Conservation (phyloP, 2,888 invertebrate species). For the Hyalella azteca region DNA sequence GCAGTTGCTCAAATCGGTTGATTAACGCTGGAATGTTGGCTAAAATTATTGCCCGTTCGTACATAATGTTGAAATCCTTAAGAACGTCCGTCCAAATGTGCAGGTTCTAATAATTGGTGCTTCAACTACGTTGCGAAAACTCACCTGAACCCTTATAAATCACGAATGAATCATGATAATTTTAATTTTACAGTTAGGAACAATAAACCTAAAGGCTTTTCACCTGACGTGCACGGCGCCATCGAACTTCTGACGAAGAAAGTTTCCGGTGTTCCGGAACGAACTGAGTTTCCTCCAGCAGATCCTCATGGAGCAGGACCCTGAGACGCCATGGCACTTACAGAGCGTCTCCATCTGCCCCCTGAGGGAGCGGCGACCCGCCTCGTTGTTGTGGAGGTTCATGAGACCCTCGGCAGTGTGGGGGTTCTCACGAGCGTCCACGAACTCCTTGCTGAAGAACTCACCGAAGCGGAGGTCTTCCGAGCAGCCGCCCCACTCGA, state of each 20-base stretch:
- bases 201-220: too few relatives aligned
- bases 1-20: too few relatives aligned
- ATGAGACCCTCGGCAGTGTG: slow-evolving; percentile 78
- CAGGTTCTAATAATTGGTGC: too few relatives aligned
- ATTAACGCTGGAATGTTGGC: too few relatives aligned
- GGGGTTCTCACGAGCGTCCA: slow-evolving; percentile 79
- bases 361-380: slow-evolving; percentile 76
- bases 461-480: slow-evolving; percentile 87
- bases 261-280: slow-evolving; percentile 66
- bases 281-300: slow-evolving; percentile 86
- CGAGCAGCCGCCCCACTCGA: slow-evolving; percentile 92
- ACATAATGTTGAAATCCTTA: too few relatives aligned
- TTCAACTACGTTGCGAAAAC: too few relatives aligned
- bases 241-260: slow-evolving; percentile 74
- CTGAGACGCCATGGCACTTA: slow-evolving; percentile 93
- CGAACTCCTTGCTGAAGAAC: slow-evolving; percentile 83
- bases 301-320: slow-evolving; percentile 86
- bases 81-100: too few relatives aligned
- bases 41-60: too few relatives aligned
- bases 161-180: too few relatives aligned
- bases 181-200: too few relatives aligned
- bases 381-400: slow-evolving; percentile 92
- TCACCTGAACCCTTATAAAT: too few relatives aligned
- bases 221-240: slow-evolving; percentile 82
- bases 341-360: slow-evolving; percentile 84